phyloP scores from a whole-genome alignment of 2,888 invertebrate genomes.

The Lithosia quadra region DNA sequence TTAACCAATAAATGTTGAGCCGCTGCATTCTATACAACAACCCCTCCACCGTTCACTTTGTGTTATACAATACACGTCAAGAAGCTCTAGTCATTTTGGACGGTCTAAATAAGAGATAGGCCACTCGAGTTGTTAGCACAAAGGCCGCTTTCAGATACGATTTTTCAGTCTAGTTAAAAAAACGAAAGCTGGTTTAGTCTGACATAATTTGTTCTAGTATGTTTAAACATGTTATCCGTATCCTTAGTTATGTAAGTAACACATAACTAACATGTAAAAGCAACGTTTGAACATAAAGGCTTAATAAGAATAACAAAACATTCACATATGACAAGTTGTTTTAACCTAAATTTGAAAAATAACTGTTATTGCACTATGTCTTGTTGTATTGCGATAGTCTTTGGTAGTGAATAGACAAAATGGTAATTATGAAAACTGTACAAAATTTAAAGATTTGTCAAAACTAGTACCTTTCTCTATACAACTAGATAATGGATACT shows the following conservation, averaged over 20 bases:
- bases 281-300: conserved; percentile 28
- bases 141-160: conserved; percentile 56
- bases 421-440: conserved; percentile 10
- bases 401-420: conserved; percentile 17
- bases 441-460: conserved; percentile 10
- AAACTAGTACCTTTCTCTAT: conserved; percentile 14
- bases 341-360: conserved; percentile 36
- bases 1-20: conserved; percentile 62
- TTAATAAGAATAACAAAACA: conserved; percentile 28
- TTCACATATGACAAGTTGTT: conserved; percentile 20
- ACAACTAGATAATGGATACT: neutral
- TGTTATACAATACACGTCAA: conserved; percentile 35
- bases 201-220: conserved; percentile 53
- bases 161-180: conserved; percentile 67
- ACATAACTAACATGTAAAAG: conserved; percentile 36
- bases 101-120: conserved; percentile 45
- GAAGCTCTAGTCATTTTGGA: conserved; percentile 57
- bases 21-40: conserved; percentile 41
- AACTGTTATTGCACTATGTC: conserved; percentile 11
- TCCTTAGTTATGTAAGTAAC: conserved; percentile 51
- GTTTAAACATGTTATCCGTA: conserved; percentile 43
- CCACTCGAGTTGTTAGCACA: conserved; percentile 53
- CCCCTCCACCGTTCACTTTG: conserved; percentile 41
- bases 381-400: conserved; percentile 15
- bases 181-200: conserved; percentile 54